Conservation (phyloP, 2,113 vertebrate species). For the Lichenostomus cassidix region DNA sequence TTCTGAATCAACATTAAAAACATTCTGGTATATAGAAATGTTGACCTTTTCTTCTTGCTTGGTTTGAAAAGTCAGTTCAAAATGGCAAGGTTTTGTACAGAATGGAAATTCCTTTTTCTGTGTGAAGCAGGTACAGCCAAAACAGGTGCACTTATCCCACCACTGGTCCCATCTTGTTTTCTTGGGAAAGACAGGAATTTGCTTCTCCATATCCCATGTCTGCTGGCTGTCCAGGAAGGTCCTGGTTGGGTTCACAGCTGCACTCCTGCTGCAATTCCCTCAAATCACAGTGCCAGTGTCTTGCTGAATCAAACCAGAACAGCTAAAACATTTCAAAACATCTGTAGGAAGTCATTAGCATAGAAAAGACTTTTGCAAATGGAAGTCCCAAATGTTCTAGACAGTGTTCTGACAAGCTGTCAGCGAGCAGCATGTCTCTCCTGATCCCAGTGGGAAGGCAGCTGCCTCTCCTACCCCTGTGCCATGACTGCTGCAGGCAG, state of each 20-base stretch:
- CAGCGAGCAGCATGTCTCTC: neutral
- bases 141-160: neutral
- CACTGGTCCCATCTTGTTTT: neutral
- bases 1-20: conserved; percentile 29
- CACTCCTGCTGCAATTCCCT: neutral
- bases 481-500: neutral
- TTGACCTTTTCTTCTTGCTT: conserved; percentile 48
- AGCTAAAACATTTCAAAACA: conserved; percentile 36
- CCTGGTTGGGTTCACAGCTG: neutral
- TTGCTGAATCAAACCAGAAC: neutral
- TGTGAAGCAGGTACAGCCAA: neutral
- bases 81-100: neutral
- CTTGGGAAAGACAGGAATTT: neutral
- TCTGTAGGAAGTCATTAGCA: conserved; percentile 18
- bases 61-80: conserved; percentile 44
- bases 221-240: neutral
- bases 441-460: neutral
- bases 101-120: conserved; percentile 31
- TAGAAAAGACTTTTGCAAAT: neutral
- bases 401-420: conserved; percentile 11
- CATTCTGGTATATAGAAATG: conserved; percentile 23
- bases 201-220: neutral
- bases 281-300: neutral
- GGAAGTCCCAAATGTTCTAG: neutral
- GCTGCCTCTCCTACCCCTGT: neutral